Conservation (phyloP, 2,113 vertebrate genomes). For the Eptatretus burgeri region DNA sequence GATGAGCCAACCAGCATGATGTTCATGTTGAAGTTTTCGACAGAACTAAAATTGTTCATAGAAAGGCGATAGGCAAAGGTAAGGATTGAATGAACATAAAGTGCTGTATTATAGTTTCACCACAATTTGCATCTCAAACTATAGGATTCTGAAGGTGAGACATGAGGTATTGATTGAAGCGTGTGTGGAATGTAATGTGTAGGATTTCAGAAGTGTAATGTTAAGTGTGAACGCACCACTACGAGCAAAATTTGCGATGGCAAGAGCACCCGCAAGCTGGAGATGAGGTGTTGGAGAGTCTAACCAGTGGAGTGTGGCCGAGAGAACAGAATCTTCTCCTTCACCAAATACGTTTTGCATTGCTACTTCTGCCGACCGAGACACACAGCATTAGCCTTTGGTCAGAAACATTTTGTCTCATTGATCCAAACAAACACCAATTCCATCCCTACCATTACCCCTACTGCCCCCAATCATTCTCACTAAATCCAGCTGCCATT, state of each 20-base stretch:
- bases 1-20: too few relatives aligned
- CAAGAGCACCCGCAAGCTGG: constrained; percentile 73
- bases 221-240: constrained; percentile 30
- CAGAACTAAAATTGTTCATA: too few relatives aligned
- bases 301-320: constrained; percentile 74
- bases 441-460: too few relatives aligned
- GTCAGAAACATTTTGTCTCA: background rate
- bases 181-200: background rate
- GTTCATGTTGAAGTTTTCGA: too few relatives aligned
- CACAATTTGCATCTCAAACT: too few relatives aligned
- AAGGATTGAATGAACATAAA: too few relatives aligned
- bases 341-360: constrained; percentile 97
- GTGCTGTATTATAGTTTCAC: too few relatives aligned
- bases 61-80: too few relatives aligned
- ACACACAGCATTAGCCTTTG: background rate
- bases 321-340: constrained; percentile 76
- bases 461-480: too few relatives aligned
- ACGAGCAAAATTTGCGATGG: constrained; percentile 88
- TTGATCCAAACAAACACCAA: too few relatives aligned
- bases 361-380: constrained; percentile 40
- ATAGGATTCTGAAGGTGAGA: background rate
- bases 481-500: too few relatives aligned
- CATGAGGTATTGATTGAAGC: constrained; percentile 8
- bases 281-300: constrained; percentile 81
- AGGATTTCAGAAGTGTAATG: too few relatives aligned